Conservation (phyloP, 2,797 vertebrate genomes). For the Hemitrygon akajei region DNA sequence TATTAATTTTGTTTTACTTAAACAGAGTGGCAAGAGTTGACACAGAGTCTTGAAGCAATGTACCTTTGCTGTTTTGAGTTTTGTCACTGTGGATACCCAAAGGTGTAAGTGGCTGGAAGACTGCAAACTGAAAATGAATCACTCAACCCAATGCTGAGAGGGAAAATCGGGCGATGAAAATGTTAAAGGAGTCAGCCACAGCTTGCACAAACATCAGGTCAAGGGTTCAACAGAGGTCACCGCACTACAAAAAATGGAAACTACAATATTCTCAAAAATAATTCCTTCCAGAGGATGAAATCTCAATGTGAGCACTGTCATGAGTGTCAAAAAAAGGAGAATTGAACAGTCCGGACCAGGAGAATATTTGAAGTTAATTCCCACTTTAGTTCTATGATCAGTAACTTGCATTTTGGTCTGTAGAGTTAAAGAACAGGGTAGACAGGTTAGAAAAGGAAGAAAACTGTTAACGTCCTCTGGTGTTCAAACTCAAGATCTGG, state of each 20-base stretch:
- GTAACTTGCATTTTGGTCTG: slow-evolving; percentile 9
- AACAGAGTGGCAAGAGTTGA: slow-evolving; percentile 36
- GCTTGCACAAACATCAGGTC: neutral
- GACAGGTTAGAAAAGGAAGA: slow-evolving; percentile 25
- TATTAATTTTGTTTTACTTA: slow-evolving; percentile 20
- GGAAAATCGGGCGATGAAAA: too few relatives aligned
- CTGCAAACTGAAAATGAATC: neutral
- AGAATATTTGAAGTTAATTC: slow-evolving; percentile 14
- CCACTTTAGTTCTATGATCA: neutral
- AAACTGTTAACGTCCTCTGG: slow-evolving; percentile 14
- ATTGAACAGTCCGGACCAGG: slow-evolving; percentile 21
- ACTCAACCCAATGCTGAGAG: neutral
- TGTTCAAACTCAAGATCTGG: slow-evolving; percentile 11
- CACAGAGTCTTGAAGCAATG: slow-evolving; percentile 24
- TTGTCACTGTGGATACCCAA: slow-evolving; percentile 1
- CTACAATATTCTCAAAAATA: slow-evolving; percentile 18
- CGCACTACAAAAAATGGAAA: neutral
- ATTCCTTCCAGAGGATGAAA: neutral
- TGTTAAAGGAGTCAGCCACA: neutral
- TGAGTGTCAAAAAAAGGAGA: slow-evolving; percentile 12
- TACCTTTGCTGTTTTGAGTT: neutral
- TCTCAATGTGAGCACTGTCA: neutral
- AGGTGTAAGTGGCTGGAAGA: slow-evolving; percentile 1
- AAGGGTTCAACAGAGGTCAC: slow-evolving; percentile 8
- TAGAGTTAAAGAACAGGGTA: slow-evolving; percentile 15